Evolutionary conservation across 2,113 vertebrate genomes (phyloP).

Genomic region (Progne subis): DNA sequence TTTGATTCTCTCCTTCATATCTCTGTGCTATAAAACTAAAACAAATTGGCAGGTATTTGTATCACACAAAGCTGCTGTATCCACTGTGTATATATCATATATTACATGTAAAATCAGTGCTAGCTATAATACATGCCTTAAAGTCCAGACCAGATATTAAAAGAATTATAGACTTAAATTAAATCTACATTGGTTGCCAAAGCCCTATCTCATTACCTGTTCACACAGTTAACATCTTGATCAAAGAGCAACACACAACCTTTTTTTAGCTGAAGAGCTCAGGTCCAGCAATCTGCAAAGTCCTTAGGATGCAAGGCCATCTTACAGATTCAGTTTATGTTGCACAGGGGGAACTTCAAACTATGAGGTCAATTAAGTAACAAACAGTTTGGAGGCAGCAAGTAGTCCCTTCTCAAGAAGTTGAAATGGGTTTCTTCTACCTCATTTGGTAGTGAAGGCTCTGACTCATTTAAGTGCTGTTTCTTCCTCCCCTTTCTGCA

Average conservation of each 20-base stretch:
- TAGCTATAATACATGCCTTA: neutral
- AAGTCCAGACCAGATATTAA: neutral
- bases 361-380: neutral
- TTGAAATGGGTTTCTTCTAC: neutral
- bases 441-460: neutral
- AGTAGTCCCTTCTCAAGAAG: neutral
- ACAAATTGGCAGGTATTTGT: neutral
- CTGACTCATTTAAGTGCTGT: neutral
- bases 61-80: neutral
- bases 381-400: neutral
- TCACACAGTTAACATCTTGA: neutral
- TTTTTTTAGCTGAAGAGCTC: neutral
- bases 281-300: neutral
- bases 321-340: neutral
- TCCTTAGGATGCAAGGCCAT: neutral
- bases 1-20: neutral
- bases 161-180: neutral
- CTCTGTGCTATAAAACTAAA: neutral
- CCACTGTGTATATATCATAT: neutral
- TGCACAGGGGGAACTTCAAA: neutral
- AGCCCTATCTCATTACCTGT: neutral
- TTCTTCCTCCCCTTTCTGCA: neutral
- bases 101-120: neutral
- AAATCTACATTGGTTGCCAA: neutral
- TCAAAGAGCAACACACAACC: neutral